Conservation (phyloP, 2,797 vertebrate genomes). For the Periparus ater region DNA sequence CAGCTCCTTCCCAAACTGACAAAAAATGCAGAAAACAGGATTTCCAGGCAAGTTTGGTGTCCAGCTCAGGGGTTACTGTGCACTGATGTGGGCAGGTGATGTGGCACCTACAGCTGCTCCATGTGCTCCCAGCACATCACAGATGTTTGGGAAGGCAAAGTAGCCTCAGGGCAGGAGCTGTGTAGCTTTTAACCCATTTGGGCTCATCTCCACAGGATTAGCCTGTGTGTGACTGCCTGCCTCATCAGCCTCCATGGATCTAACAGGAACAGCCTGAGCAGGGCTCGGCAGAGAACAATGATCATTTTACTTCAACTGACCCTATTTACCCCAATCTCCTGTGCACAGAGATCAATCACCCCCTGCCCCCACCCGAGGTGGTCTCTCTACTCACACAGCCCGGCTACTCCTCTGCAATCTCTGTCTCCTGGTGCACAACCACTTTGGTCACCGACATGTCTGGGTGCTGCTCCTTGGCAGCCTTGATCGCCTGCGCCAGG, state of each 20-base stretch:
- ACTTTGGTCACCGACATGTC: slow-evolving; percentile 99
- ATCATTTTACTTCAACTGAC: neutral
- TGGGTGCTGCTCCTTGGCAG: slow-evolving; percentile 96
- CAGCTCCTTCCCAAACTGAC: neutral
- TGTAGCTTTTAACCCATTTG: neutral
- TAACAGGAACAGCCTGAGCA: neutral
- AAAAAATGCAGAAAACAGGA: neutral
- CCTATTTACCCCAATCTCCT: neutral
- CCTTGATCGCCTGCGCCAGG: slow-evolving; percentile 96
- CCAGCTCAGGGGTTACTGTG: neutral
- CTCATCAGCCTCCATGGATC: neutral
- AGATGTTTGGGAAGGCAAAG: neutral
- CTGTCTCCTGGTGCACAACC: slow-evolving; percentile 97
- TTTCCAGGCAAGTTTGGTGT: neutral
- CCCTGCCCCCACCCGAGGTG: accelerated
- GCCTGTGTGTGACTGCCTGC: neutral
- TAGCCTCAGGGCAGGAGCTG: neutral
- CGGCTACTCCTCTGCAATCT: slow-evolving; percentile 88
- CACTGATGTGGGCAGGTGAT: neutral
- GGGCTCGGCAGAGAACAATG: neutral
- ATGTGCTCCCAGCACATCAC: accelerated
- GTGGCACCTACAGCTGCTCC: neutral
- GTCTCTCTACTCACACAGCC: slow-evolving; percentile 13
- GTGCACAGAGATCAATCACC: neutral
- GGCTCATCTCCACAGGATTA: neutral